A percentile compares a stretch with the other conserved stretches of the same genome.
These are phyloP conservation scores for Chalcis sispes DNA, from an alignment of 2,888 invertebrate genomes.

Conservation along the genomic window DNA sequence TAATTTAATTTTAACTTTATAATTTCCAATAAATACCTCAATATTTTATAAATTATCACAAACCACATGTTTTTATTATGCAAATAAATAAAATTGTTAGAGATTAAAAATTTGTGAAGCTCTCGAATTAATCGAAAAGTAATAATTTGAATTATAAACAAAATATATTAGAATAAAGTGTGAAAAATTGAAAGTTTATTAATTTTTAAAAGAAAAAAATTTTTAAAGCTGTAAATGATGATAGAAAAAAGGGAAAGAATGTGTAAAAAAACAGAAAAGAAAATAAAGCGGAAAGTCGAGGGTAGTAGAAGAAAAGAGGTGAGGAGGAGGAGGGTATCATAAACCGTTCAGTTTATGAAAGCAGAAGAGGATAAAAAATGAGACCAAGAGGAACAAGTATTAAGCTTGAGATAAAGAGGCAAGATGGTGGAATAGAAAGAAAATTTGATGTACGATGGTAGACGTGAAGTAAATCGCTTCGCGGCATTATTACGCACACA, in stretches of 20 bases:
- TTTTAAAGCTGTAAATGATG: constrained; percentile 31
- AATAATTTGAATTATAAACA: too few species aligned
- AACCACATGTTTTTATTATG: too few species aligned
- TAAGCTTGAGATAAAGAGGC: constrained; percentile 35
- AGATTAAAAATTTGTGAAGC: too few species aligned
- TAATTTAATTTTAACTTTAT: too few species aligned
- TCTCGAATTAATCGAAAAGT: too few species aligned
- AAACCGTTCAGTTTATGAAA: constrained; percentile 51
- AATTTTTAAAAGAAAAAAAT: constrained; percentile 17
- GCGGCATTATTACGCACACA: constrained; percentile 53
- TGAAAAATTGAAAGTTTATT: constrained; percentile 29
- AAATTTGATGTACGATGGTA: constrained; percentile 55
- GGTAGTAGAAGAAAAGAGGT: constrained; percentile 1
- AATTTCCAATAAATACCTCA: too few species aligned
- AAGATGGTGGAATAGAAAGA: constrained; percentile 46
- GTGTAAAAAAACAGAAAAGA: neutral
- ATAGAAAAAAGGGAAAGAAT: constrained; percentile 12
- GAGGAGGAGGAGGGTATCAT: constrained; percentile 21
- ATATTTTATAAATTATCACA: too few species aligned
- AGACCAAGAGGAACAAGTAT: constrained; percentile 3
- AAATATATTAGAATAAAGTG: too few species aligned
- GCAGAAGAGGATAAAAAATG: constrained; percentile 40
- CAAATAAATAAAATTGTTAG: too few species aligned
- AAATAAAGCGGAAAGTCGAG: neutral
- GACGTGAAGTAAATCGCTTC: constrained; percentile 48